Percentiles rank a stretch among this genome's conserved stretches.
Evolutionary conservation across 2,113 vertebrate genomes (phyloP).

Genomic region (Zosterops borbonicus): DNA sequence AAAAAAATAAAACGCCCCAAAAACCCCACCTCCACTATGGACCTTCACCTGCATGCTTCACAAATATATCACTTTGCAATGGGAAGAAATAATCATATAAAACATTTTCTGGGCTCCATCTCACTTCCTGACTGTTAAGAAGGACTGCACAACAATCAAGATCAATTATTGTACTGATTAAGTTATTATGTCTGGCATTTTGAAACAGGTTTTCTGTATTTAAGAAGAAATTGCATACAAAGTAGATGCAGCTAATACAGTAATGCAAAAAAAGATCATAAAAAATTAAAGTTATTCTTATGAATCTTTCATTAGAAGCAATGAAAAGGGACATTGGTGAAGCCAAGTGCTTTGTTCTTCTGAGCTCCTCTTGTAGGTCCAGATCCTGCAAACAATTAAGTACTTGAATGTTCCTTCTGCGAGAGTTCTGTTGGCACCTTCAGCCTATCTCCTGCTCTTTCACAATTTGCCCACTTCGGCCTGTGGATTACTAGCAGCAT

Average conservation of each 20-base stretch:
- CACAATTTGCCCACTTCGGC: background rate
- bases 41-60: background rate
- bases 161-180: conserved; percentile 38
- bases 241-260: conserved; percentile 73
- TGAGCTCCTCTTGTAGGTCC: conserved; percentile 68
- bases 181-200: conserved; percentile 59
- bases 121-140: conserved; percentile 23
- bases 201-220: conserved; percentile 71
- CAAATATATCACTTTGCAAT: background rate
- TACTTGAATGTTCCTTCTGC: conserved; percentile 57
- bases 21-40: background rate
- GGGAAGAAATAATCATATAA: background rate
- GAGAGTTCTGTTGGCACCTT: conserved; percentile 40
- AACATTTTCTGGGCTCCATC: conserved; percentile 19
- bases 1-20: background rate
- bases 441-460: conserved; percentile 2
- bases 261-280: conserved; percentile 77
- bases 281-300: conserved; percentile 85
- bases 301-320: conserved; percentile 86
- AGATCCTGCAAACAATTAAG: conserved; percentile 45
- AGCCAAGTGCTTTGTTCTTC: conserved; percentile 77
- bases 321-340: conserved; percentile 77
- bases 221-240: conserved; percentile 67
- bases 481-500: conserved; percentile 32
- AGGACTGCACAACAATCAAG: background rate